Evolutionary conservation across 2,797 vertebrate species (phyloP).

Genomic region (Lateolabrax maculatus): DNA sequence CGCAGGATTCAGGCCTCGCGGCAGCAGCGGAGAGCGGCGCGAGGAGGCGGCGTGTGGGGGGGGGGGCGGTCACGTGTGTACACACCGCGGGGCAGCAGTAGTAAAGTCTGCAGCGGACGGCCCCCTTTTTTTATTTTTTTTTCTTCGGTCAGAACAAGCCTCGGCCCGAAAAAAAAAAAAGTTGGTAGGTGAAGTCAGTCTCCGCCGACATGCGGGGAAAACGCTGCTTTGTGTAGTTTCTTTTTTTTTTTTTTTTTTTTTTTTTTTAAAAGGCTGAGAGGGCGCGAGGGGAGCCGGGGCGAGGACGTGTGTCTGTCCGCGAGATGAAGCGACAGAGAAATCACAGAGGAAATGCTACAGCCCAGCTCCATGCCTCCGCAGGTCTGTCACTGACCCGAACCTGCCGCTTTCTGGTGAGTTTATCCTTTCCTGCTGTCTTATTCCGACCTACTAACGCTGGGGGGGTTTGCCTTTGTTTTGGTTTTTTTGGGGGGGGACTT

Average conservation of each 20-base stretch:
- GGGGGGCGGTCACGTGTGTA: conserved; percentile 90
- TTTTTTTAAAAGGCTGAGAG: too few relatives aligned
- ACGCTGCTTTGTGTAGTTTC: neutral
- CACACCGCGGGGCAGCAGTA: conserved; percentile 82
- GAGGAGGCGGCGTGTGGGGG: conserved; percentile 75
- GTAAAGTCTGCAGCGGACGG: conserved; percentile 78
- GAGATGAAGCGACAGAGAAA: conserved; percentile 75
- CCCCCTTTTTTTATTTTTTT: too few relatives aligned
- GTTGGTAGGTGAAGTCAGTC: conserved; percentile 63
- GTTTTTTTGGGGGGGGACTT: too few relatives aligned
- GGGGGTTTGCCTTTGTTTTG: too few relatives aligned
- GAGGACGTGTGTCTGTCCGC: conserved; percentile 26
- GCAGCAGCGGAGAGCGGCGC: conserved; percentile 31
- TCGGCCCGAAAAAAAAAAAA: conserved; percentile 73
- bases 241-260: too few relatives aligned
- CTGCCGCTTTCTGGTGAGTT: conserved; percentile 82
- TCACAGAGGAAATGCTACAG: conserved; percentile 81
- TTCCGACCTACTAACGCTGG: neutral
- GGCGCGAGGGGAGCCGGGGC: conserved; percentile 20
- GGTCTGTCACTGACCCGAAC: conserved; percentile 73
- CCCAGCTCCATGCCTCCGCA: conserved; percentile 86
- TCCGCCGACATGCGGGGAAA: conserved; percentile 24
- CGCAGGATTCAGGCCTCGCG: conserved; percentile 59
- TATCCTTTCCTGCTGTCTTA: neutral
- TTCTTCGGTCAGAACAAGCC: conserved; percentile 75